A percentile compares a stretch with the other conserved stretches of the same genome.
Evolutionary conservation across 2,797 vertebrate genomes (phyloP).

Genomic region (Aeoliscus strigatus): DNA sequence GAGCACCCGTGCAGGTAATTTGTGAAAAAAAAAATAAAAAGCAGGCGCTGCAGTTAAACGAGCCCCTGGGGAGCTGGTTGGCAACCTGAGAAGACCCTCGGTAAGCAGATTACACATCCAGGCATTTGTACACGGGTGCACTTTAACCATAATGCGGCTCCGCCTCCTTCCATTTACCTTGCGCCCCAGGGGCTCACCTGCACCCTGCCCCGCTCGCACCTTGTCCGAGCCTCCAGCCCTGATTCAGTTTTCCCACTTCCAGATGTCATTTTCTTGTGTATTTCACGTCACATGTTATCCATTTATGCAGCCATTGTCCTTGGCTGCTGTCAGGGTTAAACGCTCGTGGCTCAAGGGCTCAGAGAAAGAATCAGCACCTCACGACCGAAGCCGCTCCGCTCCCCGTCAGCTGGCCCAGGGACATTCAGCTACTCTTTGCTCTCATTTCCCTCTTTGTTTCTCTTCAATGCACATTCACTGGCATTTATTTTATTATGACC

Average conservation of each 20-base stretch:
- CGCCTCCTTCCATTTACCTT: slow-evolving; percentile 26
- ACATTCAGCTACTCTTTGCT: slow-evolving; percentile 13
- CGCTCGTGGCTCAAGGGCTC: slow-evolving; percentile 46
- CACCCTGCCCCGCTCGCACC: slow-evolving; percentile 9
- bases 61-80: slow-evolving; percentile 52
- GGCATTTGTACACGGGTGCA: slow-evolving; percentile 30
- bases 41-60: slow-evolving; percentile 53
- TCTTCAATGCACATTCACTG: slow-evolving; percentile 4
- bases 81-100: slow-evolving; percentile 34
- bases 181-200: slow-evolving; percentile 3
- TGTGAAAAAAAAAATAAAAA: too few relatives aligned
- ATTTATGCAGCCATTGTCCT: slow-evolving; percentile 46
- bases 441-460: slow-evolving; percentile 14
- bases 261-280: slow-evolving; percentile 39
- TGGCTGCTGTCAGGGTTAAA: slow-evolving; percentile 46
- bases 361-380: slow-evolving; percentile 36
- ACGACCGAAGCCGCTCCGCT: slow-evolving; percentile 31
- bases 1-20: slow-evolving; percentile 54
- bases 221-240: slow-evolving; percentile 1
- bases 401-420: slow-evolving; percentile 39
- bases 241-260: slow-evolving; percentile 29
- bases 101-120: slow-evolving; percentile 35
- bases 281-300: slow-evolving; percentile 45
- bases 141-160: slow-evolving; percentile 37
- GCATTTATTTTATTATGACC: slow-evolving; percentile 17